Conservation (phyloP, 2,888 invertebrate species). For the Eurytoma adleriae region DNA sequence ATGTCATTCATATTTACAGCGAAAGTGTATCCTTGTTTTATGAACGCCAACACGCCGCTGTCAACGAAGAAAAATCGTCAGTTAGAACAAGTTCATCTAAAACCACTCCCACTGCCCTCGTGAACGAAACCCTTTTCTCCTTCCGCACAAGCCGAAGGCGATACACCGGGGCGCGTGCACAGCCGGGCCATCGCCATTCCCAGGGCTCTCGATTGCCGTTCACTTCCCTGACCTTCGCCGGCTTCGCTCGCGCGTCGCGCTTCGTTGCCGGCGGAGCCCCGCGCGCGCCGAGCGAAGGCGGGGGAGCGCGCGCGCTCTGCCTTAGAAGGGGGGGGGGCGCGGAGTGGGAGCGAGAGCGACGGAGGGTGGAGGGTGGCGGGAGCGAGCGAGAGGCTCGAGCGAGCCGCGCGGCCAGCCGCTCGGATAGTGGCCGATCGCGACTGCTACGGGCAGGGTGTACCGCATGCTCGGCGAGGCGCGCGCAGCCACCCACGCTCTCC, state of each 20-base stretch:
- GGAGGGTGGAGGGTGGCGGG: conserved; percentile 32
- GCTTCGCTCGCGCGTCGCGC: conserved; percentile 24
- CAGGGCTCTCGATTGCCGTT: conserved; percentile 53
- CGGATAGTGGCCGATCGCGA: conserved; percentile 57
- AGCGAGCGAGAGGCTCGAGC: conserved; percentile 49
- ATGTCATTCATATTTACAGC: too few species aligned
- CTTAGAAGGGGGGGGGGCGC: conserved; percentile 7
- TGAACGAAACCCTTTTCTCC: too few species aligned
- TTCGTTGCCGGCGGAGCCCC: background rate
- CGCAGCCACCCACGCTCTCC: background rate
- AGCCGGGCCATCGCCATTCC: conserved; percentile 31
- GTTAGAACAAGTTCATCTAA: too few species aligned
- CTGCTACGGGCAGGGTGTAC: conserved; percentile 59
- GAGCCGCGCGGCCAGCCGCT: conserved; percentile 47
- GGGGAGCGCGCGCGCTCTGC: conserved; percentile 12
- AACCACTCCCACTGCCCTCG: too few species aligned
- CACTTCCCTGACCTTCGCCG: conserved; percentile 53
- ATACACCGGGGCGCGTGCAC: background rate
- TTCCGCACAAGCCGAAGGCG: too few species aligned
- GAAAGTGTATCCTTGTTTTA: too few species aligned
- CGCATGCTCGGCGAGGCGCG: conserved; percentile 37
- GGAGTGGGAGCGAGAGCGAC: conserved; percentile 8
- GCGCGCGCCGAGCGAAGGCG: conserved; percentile 8
- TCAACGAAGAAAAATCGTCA: too few species aligned
- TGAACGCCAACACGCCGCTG: too few species aligned